Evolutionary conservation across 2,113 vertebrate species (phyloP).

Genomic region (Sardina pilchardus): DNA sequence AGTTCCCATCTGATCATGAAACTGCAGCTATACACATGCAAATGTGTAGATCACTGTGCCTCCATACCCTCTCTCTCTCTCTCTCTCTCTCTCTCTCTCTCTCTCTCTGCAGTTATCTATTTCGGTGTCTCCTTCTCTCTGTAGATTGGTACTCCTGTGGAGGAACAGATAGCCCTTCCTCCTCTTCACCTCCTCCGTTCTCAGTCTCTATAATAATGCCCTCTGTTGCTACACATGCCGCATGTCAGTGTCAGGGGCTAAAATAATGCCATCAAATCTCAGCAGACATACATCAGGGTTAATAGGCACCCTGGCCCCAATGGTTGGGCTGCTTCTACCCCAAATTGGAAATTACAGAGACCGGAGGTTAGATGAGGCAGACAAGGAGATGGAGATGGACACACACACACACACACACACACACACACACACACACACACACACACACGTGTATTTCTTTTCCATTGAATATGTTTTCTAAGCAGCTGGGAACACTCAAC

Average conservation of each 20-base stretch:
- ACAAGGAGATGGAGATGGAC: no score
- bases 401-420: conserved; percentile 3
- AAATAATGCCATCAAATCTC: conserved; percentile 36
- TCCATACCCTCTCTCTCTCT: background rate
- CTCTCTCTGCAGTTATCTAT: background rate
- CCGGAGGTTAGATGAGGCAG: background rate
- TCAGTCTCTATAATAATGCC: background rate
- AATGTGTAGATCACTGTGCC: conserved; percentile 17
- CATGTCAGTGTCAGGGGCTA: conserved; percentile 18
- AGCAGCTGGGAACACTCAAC: background rate
- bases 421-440: background rate
- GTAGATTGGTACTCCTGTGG: background rate
- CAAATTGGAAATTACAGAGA: background rate
- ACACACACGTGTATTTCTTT: background rate
- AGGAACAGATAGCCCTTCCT: background rate
- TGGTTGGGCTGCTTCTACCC: conserved; percentile 4
- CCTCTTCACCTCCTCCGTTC: background rate
- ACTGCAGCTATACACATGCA: conserved; percentile 34
- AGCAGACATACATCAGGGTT: conserved; percentile 29
- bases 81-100: background rate
- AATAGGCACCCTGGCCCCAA: conserved; percentile 19
- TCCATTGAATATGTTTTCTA: background rate
- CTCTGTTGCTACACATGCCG: background rate
- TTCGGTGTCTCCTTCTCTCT: background rate
- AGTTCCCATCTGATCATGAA: conserved; percentile 10